Base-by-base conservation (phyloP, 2,888 invertebrate genomes). In the Psylliodes chrysocephalus region DNA sequence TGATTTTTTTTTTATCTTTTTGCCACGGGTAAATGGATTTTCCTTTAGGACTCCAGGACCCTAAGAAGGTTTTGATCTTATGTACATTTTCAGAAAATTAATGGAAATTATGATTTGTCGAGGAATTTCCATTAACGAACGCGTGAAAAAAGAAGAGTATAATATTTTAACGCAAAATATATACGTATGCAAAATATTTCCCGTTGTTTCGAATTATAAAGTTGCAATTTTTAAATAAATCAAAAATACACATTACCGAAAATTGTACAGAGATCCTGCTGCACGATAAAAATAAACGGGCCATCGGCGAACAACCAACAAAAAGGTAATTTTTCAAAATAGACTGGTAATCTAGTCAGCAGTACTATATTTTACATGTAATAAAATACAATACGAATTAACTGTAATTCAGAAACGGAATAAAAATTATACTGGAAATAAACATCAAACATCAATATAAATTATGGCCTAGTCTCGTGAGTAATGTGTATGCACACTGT, bases 251-350 rank as follows among this genome's bases (percentile, higher is more conserved):
- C 15, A 49, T 57, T 35, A 44, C 17, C 49, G 25, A 49, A 59
- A 59, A 59, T 59, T 59, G 38, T 49, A 19, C 15, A 22, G 17
- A 59, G 49, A 59, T 59, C 25, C 28, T 15, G 28, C 1, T 12
- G 49, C 4, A 40, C 30, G 59, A 59, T 59, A 40, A 59, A 59
- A 59, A 55, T 38, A 47, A 35, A 59, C 57, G 52, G 57, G 53
- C 19, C 60, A 47, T 63, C 60, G 63, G 35, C 55, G 52, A n/a
- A 15, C 15, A 8, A 52, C 56, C 60, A 44, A 28, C 54, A 53
- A 56, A 47, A 60, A 57, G 38, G 53, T 61, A 57, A 67, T 63
- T 61, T 67, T 67, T 67, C 63, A 67, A 67, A 55, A 64, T 67
- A 19, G 47, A 51, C 59, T 18, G 33, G 17, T 35, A 59, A 57